phyloP scores from a whole-genome alignment of 2,113 vertebrate genomes.

The Chloroceryle aenea region DNA sequence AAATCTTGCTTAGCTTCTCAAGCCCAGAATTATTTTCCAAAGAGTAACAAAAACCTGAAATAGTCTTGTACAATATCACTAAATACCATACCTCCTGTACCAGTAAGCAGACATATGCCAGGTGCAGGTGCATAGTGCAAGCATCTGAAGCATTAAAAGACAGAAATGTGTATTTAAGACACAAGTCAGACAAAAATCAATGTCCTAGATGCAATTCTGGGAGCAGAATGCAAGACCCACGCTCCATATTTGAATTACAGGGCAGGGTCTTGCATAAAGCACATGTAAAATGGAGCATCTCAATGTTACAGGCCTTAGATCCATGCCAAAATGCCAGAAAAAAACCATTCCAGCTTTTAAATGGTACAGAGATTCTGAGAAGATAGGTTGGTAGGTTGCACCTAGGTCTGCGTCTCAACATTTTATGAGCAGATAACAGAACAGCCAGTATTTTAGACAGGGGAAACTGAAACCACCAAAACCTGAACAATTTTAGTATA shows the following conservation, averaged over 20 bases:
- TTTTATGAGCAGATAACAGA: neutral
- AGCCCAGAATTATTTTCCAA: neutral
- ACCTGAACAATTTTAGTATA: neutral
- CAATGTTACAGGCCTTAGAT: accelerated
- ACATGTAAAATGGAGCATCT: neutral
- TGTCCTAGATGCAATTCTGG: neutral
- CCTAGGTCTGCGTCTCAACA: neutral
- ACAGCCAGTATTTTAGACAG: neutral
- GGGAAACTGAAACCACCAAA: neutral
- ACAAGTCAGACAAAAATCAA: neutral
- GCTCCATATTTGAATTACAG: neutral
- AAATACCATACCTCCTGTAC: neutral
- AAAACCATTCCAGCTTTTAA: neutral
- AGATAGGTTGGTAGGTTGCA: neutral
- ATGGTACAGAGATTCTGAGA: neutral
- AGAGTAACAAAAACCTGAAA: neutral
- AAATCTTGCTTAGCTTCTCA: neutral
- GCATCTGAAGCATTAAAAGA: neutral
- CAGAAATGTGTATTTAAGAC: neutral
- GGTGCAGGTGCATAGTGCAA: neutral
- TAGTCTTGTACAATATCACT: neutral
- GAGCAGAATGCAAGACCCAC: neutral
- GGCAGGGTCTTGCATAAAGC: neutral
- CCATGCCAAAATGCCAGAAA: neutral
- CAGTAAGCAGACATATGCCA: neutral